Percentiles rank a stretch among this genome's conserved stretches.
Conservation (phyloP, 2,888 invertebrate genomes). For the Cheiracanthium punctorium region DNA sequence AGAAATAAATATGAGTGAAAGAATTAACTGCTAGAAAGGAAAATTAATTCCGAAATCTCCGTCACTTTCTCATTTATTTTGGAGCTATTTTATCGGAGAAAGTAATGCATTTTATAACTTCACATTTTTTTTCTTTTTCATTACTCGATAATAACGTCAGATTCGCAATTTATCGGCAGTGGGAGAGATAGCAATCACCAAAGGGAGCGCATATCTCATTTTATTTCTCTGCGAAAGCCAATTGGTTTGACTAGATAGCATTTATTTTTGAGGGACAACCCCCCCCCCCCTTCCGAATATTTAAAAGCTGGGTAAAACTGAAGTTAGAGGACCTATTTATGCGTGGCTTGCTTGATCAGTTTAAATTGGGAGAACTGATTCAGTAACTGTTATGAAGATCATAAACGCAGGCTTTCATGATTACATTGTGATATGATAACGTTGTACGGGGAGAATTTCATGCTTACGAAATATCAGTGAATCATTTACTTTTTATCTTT, state of each 20-base stretch:
- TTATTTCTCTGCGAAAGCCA: not conserved
- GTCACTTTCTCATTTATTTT: too few species aligned
- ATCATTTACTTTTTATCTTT: too few species aligned
- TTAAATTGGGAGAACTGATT: not conserved
- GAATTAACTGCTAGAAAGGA: too few species aligned
- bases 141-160: not conserved
- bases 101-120: not conserved
- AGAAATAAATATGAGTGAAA: too few species aligned
- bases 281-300: not conserved
- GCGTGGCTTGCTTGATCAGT: not conserved
- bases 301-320: not conserved
- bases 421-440: too few species aligned
- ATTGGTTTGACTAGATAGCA: constrained; percentile 4
- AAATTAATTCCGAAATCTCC: too few species aligned
- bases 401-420: not conserved
- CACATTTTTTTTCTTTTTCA: not conserved
- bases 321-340: not conserved
- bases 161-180: not conserved
- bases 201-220: not conserved
- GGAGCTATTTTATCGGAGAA: too few species aligned
- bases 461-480: too few species aligned
- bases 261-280: not conserved
- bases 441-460: too few species aligned
- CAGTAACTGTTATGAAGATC: not conserved
- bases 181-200: not conserved